Conservation (phyloP, 2,888 invertebrate species). For the Cyclophora punctaria region DNA sequence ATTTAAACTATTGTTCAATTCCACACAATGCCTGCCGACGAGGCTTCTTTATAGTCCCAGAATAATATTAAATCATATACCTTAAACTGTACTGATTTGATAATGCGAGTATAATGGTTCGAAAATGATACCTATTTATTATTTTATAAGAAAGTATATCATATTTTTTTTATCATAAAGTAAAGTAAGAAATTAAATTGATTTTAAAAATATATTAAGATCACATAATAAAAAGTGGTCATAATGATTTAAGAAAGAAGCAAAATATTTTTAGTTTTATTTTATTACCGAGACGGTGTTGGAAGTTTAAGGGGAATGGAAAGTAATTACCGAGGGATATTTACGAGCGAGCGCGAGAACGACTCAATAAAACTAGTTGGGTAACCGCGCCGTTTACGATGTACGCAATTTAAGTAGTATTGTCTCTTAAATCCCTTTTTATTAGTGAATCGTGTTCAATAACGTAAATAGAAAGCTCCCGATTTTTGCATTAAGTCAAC, state of each 20-base stretch:
- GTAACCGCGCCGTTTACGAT: constrained; percentile 58
- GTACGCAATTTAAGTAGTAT: constrained; percentile 47
- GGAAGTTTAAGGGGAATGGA: constrained; percentile 52
- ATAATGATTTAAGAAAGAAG: constrained; percentile 23
- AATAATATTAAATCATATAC: too few species aligned
- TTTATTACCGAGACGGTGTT: constrained; percentile 43
- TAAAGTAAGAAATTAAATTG: too few species aligned
- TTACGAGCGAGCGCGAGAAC: constrained; percentile 63
- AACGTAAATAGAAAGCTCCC: constrained; percentile 2
- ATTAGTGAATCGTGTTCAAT: constrained; percentile 16
- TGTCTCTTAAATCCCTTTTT: constrained; percentile 43
- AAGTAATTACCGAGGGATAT: constrained; percentile 67
- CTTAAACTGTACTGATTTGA: too few species aligned
- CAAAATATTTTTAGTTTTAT: constrained; percentile 37
- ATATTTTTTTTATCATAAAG: too few species aligned
- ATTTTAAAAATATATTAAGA: constrained; percentile 7
- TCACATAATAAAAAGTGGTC: constrained; percentile 16
- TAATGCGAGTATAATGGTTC: too few species aligned
- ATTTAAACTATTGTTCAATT: too few species aligned
- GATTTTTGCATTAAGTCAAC: too few species aligned
- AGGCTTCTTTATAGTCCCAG: too few species aligned
- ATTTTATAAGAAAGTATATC: too few species aligned
- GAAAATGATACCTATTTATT: too few species aligned
- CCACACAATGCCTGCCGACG: too few species aligned
- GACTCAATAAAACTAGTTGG: constrained; percentile 66